Conservation (phyloP, 2,113 vertebrate species). For the Progne subis region DNA sequence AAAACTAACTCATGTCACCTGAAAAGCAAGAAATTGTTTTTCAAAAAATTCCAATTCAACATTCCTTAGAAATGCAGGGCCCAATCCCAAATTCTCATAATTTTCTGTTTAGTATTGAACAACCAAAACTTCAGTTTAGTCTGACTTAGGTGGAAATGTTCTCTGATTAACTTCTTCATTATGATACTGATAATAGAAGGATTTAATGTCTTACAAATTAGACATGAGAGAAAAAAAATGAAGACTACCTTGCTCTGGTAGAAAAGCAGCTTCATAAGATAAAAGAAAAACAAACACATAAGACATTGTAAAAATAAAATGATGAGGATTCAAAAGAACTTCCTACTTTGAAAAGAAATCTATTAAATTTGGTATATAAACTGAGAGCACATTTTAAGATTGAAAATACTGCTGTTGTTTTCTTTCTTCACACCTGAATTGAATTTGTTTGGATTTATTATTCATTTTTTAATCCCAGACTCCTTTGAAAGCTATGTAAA, state of each 20-base stretch:
- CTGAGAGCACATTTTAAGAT: not conserved
- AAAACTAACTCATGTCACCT: not conserved
- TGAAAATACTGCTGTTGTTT: not conserved
- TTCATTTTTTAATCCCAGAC: not conserved
- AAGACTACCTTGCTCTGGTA: not conserved
- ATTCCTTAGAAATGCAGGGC: not conserved
- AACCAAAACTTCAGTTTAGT: not conserved
- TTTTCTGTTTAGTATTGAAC: not conserved
- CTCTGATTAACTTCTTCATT: not conserved
- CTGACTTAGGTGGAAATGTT: not conserved
- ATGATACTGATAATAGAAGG: not conserved
- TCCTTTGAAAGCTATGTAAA: not conserved
- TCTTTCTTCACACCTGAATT: not conserved
- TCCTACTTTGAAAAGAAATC: not conserved
- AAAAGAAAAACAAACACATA: not conserved
- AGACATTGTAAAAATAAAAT: not conserved
- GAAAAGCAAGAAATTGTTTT: not conserved
- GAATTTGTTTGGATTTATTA: accelerated
- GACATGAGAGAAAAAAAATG: not conserved
- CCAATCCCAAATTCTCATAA: not conserved
- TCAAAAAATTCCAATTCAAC: not conserved
- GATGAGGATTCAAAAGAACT: not conserved
- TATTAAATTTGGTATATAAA: not conserved
- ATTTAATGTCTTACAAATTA: not conserved
- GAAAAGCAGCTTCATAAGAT: not conserved